Evolutionary conservation across 2,113 vertebrate species (phyloP).

Genomic region (Dasyurus viverrinus): DNA sequence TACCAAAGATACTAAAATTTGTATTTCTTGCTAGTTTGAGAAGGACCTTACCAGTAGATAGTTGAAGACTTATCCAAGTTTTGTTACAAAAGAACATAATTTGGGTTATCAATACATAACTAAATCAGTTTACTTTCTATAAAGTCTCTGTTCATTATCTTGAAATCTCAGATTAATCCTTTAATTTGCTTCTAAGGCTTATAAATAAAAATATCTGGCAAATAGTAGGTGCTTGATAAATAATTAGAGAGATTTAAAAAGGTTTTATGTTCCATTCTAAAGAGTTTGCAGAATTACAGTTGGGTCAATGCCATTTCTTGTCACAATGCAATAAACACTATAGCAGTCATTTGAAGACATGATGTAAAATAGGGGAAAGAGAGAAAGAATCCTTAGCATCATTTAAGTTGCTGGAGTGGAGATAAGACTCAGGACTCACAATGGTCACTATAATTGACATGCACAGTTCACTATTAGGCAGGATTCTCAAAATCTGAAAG

Average conservation of each 20-base stretch:
- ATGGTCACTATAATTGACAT: not conserved
- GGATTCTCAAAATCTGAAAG: not conserved
- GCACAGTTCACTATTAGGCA: not conserved
- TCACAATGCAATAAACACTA: not conserved
- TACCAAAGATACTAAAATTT: not conserved
- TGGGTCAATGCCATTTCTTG: not conserved
- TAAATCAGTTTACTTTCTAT: not conserved
- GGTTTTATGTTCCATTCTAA: not conserved
- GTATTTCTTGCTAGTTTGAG: not conserved
- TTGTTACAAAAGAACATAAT: not conserved
- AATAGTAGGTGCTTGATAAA: not conserved
- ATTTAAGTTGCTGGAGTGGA: no score
- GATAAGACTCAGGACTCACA: not conserved
- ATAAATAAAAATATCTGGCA: no score
- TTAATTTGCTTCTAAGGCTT: not conserved
- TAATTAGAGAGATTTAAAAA: not conserved
- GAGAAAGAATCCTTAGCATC: not conserved
- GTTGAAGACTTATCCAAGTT: no score
- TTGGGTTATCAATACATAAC: not conserved
- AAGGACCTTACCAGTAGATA: not conserved
- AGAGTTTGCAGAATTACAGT: not conserved
- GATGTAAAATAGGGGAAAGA: not conserved
- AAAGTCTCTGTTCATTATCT: not conserved
- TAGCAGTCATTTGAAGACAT: not conserved
- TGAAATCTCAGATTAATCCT: not conserved